Evolutionary conservation across 2,113 vertebrate species (phyloP), one percentile per base, ranked within the genome.

Genomic region (Chionis minor): DNA sequence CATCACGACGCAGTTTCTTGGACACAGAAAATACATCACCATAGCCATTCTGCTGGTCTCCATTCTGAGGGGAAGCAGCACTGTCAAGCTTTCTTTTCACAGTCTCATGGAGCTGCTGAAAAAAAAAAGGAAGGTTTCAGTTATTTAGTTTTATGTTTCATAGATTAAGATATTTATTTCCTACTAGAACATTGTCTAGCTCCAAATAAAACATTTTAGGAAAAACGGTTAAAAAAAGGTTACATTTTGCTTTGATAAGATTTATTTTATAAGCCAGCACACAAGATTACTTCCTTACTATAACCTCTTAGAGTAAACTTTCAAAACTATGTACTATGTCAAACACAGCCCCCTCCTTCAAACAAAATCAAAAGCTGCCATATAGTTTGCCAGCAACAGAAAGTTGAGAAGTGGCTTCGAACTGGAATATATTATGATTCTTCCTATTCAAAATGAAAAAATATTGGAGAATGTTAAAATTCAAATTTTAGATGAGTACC

Each of bases 1-100:
- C 98, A 45, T 99, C 99, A 72, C 98, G 94, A 61, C 99, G 99
- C 13, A 98, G 91, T 91, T 99, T 99, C 96, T 99, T 99, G 84
- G 98, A 98, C 44, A 98, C 98, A 19, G 99, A 97, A 97, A 99
- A 99, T 10, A 98, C 97, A 35, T 99, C 99, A 7, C 97, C 96
- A 7, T 98, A 99, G 44, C 99, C 99, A 51, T 99, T 99, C 82
- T 98, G 98, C 80, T 98, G 99, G 51, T 99, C 99, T 33, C 99
- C 98, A 17, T 99, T 98, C 93, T 98, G 98, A 40, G 99, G 99
- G 59, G 99, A 99, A 75, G 98, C 70, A 12, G 98, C 97, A 9
- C 96, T 99, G 88, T 99, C 99, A 26, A 99, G 95, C 95, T 99
- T 99, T 98, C 99, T 98, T 98, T 99, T 99, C 93, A 99, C 99